A percentile compares a stretch with the other conserved stretches of the same genome.
Conservation (phyloP, 35 echinoderm and acorn worm genomes). For the Apostichopus californicus region DNA sequence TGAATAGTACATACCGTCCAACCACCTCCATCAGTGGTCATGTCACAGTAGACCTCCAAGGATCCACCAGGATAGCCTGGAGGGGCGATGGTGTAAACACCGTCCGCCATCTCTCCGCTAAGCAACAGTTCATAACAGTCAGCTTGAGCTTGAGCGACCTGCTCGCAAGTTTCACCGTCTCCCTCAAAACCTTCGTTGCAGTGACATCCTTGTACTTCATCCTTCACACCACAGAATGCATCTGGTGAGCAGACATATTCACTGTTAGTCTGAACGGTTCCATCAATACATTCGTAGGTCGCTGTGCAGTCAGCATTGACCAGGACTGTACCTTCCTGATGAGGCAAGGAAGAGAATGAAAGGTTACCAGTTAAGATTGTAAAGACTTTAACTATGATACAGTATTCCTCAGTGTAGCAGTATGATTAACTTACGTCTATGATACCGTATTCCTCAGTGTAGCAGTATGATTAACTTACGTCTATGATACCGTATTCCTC, state of each 20-base stretch:
- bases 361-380: too few relatives aligned
- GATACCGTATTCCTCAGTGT: neutral
- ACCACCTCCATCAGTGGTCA: neutral
- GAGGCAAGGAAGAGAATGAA: neutral
- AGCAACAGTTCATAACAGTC: neutral
- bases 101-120: neutral
- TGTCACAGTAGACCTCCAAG: too few relatives aligned
- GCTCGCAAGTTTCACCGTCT: neutral
- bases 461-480: neutral
- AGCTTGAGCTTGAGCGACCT: neutral
- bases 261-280: neutral
- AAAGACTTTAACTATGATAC: too few relatives aligned
- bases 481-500: neutral
- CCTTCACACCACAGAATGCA: too few relatives aligned
- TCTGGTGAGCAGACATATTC: neutral
- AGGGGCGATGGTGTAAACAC: neutral
- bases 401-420: too few relatives aligned
- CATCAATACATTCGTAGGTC: neutral
- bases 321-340: neutral
- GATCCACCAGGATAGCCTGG: neutral
- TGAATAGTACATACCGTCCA: neutral
- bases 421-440: neutral
- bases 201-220: too few relatives aligned
- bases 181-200: too few relatives aligned
- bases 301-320: neutral